Percentiles rank a stretch among this genome's conserved stretches.
These are phyloP conservation scores for Frankliniella intonsa DNA, from an alignment of 2,888 invertebrate species.

Conservation along the genomic window DNA sequence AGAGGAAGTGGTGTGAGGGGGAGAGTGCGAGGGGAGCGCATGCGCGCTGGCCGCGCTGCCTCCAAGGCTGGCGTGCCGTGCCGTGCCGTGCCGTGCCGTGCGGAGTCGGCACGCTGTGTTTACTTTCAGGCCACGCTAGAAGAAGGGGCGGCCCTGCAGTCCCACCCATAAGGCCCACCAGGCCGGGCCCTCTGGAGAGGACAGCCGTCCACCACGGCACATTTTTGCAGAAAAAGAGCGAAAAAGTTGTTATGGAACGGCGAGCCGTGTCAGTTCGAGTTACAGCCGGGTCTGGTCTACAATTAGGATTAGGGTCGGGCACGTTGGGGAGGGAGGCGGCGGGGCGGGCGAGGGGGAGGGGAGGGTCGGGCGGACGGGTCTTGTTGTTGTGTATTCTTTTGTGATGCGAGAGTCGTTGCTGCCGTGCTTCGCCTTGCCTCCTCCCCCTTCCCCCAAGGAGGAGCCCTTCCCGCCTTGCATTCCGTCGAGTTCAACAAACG, in stretches of 20 bases:
- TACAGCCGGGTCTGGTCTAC: slow-evolving; percentile 21
- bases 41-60: slow-evolving; percentile 7
- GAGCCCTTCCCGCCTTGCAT: slow-evolving; percentile 18
- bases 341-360: neutral
- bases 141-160: neutral
- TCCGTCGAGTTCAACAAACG: slow-evolving; percentile 13
- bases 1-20: neutral
- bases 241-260: neutral
- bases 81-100: neutral
- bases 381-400: slow-evolving; percentile 27
- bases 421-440: neutral
- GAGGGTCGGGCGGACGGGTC: neutral
- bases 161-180: neutral
- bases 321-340: neutral
- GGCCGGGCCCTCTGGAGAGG: neutral
- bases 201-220: neutral
- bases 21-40: slow-evolving; percentile 3
- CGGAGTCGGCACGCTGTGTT: slow-evolving; percentile 6
- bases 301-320: slow-evolving; percentile 21
- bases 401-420: slow-evolving; percentile 21
- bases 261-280: slow-evolving; percentile 16
- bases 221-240: neutral
- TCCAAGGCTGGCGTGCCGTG: slow-evolving; percentile 2
- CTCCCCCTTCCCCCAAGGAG: neutral
- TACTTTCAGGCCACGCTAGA: neutral